Base-by-base conservation (phyloP, 2,888 invertebrate species). In the Lithophane ornitopus region DNA sequence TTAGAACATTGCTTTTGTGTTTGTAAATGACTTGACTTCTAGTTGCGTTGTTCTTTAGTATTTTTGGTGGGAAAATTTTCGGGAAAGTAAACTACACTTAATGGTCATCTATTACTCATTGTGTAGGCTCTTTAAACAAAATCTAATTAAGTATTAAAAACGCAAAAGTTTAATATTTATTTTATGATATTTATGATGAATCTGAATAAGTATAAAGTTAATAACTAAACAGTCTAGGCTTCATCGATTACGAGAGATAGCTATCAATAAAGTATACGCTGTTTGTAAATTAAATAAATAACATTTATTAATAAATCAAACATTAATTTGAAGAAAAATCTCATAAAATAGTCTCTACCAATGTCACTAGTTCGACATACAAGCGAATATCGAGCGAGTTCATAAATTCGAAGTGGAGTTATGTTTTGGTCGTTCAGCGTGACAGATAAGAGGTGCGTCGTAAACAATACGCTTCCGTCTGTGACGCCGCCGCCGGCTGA, bases 381-480 rank as follows among this genome's bases (percentile, higher is more conserved):
- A 52, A 58, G 61, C 26, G 28, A 74, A 77, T 63, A 58, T 39
- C 46, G 76, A 65, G 69, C 44, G 75, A 74, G 80, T 80, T 78
- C 80, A 78, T 78, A 79, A 84, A 81, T 76, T 77, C 62, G 61
- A 72, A 71, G 77, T 75, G 69, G 69, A 84, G 71, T 67, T 52
- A n/a, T 52, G 49, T 52, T 52, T 52, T 52, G 67, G 49, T 67
- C n/a, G 67, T 54, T 67, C 12, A 67, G 12, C 66, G 74, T 82
- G 88, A 82, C 82, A 89, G 88, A 88, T 89, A 88, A 89, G 88
- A 84, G 81, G 72, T 80, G 83, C 75, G 76, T 80, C 71, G 82
- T 78, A 81, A 88, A 88, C 87, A 95, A 95, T 94, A 90, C 89
- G 92, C 91, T 93, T 94, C 94, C 94, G 94, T 89, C n/a, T 41